Conservation (phyloP, 2,888 invertebrate genomes). For the Iselma pallidipennis region DNA sequence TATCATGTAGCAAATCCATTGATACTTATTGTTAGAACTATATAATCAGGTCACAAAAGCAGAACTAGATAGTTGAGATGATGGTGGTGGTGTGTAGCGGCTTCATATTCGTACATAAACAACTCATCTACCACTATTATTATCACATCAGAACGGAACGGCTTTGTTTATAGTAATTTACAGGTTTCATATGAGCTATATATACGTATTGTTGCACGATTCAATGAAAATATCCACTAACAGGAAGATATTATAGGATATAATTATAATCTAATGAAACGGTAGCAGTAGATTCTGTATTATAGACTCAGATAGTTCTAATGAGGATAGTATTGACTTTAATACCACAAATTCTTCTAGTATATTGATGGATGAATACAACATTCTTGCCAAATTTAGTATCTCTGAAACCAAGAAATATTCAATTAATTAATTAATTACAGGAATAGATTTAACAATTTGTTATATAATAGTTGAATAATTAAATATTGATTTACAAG, state of each 20-base stretch:
- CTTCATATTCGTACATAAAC: constrained; percentile 1
- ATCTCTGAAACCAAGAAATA: background rate
- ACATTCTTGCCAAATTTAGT: background rate
- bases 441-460: too few species aligned
- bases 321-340: constrained; percentile 1
- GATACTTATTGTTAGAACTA: too few species aligned
- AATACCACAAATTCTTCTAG: background rate
- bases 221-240: constrained; percentile 17
- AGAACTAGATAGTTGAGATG: background rate
- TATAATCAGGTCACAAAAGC: constrained; percentile 14
- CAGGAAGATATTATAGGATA: constrained; percentile 19
- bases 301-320: constrained; percentile 6
- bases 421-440: background rate
- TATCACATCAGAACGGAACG: constrained; percentile 18
- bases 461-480: background rate
- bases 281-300: constrained; percentile 17
- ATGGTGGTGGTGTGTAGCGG: background rate
- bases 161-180: constrained; percentile 25
- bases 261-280: constrained; percentile 21
- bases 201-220: constrained; percentile 23
- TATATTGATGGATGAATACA: background rate
- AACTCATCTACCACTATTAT: constrained; percentile 20
- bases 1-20: too few species aligned
- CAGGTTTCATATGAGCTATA: constrained; percentile 14
- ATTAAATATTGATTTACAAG: background rate